These are phyloP conservation scores for Orestias chungarensis DNA, from an alignment of 2,797 vertebrate species.

Conservation along the genomic window DNA sequence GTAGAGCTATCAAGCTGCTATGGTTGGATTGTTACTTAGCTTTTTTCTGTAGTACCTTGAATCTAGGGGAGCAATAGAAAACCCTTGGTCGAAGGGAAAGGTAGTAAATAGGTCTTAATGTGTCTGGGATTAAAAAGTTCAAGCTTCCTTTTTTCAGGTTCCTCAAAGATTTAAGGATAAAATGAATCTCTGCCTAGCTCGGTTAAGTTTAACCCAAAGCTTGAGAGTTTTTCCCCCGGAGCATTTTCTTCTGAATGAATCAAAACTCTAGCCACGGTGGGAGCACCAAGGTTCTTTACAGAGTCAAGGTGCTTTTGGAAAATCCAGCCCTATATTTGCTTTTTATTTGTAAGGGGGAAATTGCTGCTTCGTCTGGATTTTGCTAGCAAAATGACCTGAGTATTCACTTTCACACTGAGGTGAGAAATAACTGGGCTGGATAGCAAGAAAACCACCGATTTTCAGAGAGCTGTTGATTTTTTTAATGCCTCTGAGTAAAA, in stretches of 20 bases:
- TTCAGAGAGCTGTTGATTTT: constrained; percentile 21
- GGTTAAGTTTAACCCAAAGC: constrained; percentile 34
- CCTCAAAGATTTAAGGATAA: constrained; percentile 7
- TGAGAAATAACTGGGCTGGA: constrained; percentile 32
- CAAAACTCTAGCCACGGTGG: constrained; percentile 37
- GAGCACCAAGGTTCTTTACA: constrained; percentile 29
- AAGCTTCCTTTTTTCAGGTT: neutral
- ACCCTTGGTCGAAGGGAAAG: neutral
- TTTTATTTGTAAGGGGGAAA: constrained; percentile 17
- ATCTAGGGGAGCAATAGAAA: constrained; percentile 10
- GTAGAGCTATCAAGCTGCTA: constrained; percentile 19
- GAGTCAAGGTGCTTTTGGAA: constrained; percentile 29
- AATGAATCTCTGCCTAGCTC: constrained; percentile 28
- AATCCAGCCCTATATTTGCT: constrained; percentile 32
- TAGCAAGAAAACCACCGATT: constrained; percentile 17
- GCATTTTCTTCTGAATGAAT: constrained; percentile 42
- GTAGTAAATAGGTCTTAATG: neutral
- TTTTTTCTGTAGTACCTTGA: constrained; percentile 9
- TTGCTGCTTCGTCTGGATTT: constrained; percentile 40
- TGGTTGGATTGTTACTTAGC: constrained; percentile 6
- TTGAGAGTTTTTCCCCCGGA: constrained; percentile 27
- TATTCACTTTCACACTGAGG: constrained; percentile 44
- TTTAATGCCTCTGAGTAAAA: constrained; percentile 5
- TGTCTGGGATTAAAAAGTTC: constrained; percentile 15
- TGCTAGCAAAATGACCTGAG: constrained; percentile 50